phyloP scores from a whole-genome alignment of 2,113 vertebrate genomes.

The Lates calcarifer region DNA sequence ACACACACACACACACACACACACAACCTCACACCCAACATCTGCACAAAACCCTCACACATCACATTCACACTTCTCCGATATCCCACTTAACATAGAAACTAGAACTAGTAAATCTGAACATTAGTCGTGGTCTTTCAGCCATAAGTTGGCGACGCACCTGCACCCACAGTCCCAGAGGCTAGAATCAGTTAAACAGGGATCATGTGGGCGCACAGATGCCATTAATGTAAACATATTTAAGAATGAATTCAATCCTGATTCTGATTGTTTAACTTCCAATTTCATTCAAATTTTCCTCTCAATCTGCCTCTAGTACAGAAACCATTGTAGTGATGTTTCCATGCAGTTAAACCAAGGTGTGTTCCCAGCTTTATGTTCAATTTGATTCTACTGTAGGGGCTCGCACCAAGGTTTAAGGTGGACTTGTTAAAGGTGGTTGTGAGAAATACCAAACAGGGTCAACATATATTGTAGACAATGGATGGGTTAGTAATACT shows the following conservation, averaged over 20 bases:
- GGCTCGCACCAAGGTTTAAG: slow-evolving; percentile 73
- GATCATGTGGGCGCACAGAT: slow-evolving; percentile 36
- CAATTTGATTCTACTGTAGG: slow-evolving; percentile 13
- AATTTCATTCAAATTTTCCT: slow-evolving; percentile 36
- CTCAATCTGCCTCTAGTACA: slow-evolving; percentile 69
- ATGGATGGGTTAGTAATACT: slow-evolving; percentile 82
- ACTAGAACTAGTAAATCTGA: slow-evolving; percentile 55
- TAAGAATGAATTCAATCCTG: background rate
- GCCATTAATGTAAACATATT: slow-evolving; percentile 6
- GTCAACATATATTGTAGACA: slow-evolving; percentile 76
- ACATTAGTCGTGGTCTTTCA: slow-evolving; percentile 53
- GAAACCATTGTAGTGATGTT: slow-evolving; percentile 74
- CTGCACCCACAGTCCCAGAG: slow-evolving; percentile 45
- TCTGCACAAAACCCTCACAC: slow-evolving; percentile 34
- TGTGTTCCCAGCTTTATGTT: slow-evolving; percentile 41
- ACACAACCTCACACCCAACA: slow-evolving; percentile 38
- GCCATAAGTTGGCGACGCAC: slow-evolving; percentile 28
- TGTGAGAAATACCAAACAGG: slow-evolving; percentile 73
- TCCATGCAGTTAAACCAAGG: slow-evolving; percentile 81
- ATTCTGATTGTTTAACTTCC: slow-evolving; percentile 6
- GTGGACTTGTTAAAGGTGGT: slow-evolving; percentile 75
- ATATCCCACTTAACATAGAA: slow-evolving; percentile 60
- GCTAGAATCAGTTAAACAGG: slow-evolving; percentile 49
- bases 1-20: slow-evolving; percentile 23
- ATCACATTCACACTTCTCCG: slow-evolving; percentile 32